These are phyloP conservation scores for Aphaenogaster rudis DNA, from an alignment of 1,140 invertebrate genomes.

Conservation along the genomic window DNA sequence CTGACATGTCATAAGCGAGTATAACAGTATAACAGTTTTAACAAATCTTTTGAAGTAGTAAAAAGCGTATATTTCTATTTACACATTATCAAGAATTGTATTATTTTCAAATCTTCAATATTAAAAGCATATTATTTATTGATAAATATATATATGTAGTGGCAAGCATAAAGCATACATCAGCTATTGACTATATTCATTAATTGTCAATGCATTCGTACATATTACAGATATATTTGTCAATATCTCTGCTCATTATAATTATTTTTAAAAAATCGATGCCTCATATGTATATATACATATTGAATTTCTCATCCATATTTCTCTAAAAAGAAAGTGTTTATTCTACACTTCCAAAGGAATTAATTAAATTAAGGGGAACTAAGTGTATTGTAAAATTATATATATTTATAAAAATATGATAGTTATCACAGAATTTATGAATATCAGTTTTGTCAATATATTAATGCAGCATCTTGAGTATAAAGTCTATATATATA, in stretches of 20 bases:
- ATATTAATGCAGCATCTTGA: conserved; percentile 11
- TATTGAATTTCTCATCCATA: background rate
- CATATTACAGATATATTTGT: conserved; percentile 28
- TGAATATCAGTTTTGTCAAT: conserved; percentile 52
- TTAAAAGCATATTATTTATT: conserved; percentile 48
- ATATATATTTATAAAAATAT: conserved; percentile 63
- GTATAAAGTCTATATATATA: conserved; percentile 8
- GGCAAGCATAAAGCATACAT: conserved; percentile 42
- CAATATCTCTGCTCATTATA: conserved; percentile 10
- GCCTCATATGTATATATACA: background rate
- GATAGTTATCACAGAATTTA: conserved; percentile 58
- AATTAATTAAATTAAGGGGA: conserved; percentile 22
- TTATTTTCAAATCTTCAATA: conserved; percentile 28
- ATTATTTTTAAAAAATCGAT: conserved; percentile 35
- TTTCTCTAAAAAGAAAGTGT: conserved; percentile 30
- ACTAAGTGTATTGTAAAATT: conserved; percentile 48
- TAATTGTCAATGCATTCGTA: conserved; percentile 51
- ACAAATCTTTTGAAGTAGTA: conserved; percentile 1
- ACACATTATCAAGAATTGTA: conserved; percentile 36
- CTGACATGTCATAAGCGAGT: conserved; percentile 10
- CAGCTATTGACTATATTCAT: conserved; percentile 19
- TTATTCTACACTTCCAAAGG: conserved; percentile 19
- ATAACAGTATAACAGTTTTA: conserved; percentile 33
- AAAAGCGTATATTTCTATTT: conserved; percentile 39
- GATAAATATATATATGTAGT: conserved; percentile 15